These are phyloP conservation scores for Anguilla pacifica DNA, from an alignment of 2,797 vertebrate species.

Conservation along the genomic window DNA sequence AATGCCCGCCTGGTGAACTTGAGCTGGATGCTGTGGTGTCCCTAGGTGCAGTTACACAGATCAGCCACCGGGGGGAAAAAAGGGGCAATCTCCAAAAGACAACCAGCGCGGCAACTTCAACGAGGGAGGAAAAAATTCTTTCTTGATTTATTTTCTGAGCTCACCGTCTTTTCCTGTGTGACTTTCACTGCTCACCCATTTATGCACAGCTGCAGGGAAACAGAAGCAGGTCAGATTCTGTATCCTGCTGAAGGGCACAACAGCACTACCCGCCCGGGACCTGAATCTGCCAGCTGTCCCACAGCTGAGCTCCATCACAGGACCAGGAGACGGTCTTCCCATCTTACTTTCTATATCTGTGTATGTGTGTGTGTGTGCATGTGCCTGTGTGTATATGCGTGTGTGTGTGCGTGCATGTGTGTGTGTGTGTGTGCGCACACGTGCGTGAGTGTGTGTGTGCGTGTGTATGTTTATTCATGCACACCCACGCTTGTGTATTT, in stretches of 20 bases:
- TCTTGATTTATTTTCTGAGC: background rate
- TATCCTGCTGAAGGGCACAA: background rate
- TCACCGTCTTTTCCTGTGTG: background rate
- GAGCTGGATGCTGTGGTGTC: background rate
- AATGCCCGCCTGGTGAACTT: background rate
- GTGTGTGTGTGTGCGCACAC: background rate
- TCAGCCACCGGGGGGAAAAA: background rate
- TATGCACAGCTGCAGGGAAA: background rate
- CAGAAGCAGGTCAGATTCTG: background rate
- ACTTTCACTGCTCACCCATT: background rate
- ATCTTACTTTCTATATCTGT: background rate
- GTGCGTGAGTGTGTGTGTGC: background rate
- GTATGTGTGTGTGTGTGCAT: background rate
- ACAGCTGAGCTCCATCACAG: background rate
- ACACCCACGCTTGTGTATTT: background rate
- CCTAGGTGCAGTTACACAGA: background rate
- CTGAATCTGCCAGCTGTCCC: background rate
- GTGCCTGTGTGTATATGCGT: background rate
- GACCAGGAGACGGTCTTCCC: background rate
- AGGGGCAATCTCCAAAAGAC: background rate
- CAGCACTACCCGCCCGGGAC: background rate
- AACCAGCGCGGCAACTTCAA: background rate
- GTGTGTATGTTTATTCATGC: background rate
- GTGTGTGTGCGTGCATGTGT: background rate
- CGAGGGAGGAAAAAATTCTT: background rate